Evolutionary conservation across 2,888 invertebrate species (phyloP), one percentile per base, ranked within the genome.

Genomic region (Synanthedon vespiformis): DNA sequence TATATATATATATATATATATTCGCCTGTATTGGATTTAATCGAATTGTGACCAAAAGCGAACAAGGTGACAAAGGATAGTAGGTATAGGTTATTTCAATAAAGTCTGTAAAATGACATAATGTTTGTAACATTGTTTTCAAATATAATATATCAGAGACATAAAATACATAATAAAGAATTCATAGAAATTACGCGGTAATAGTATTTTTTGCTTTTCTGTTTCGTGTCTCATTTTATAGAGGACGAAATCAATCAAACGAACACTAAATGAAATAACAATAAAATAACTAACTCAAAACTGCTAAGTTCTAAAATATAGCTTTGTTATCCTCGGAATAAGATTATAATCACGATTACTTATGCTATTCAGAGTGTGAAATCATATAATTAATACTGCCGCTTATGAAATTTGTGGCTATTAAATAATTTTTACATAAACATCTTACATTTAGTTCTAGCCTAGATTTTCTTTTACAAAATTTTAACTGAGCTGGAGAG

Each of bases 361-460:
- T 53, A 58, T 57, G 59, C 51, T 61, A 67, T 67, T 59, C 62
- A 54, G 69, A 70, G 61, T 69, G 66, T 67, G 64, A 68, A 67
- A 65, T 62, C 55, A 60, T 53, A 55, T 56, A 58, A 61, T 56
- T 55, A 57, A 60, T 55, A 41, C 44, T 22, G 52, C 50, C 47
- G 51, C 52, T 60, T 58, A 57, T 58, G 55, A 56, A 58, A 59
- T 54, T 58, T 41, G 52, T 51, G 51, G 49, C 18, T 44, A 55
- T 59, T 56, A 58, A 60, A 61, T 60, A 49, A 51, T 52, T 48
- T 34, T 16, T 34, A 34, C 27, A 34, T 34, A 27, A 0, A 34
- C 10, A 34, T 10, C 22, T 22, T 5, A 5, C 4, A 22, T 22
- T 22, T 8, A 40, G 18, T 44, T 41, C 34, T 40, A n/a, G 48